A percentile compares a stretch with the other conserved stretches of the same genome.
Conservation (phyloP, 2,113 vertebrate genomes). For the Indri indri region DNA sequence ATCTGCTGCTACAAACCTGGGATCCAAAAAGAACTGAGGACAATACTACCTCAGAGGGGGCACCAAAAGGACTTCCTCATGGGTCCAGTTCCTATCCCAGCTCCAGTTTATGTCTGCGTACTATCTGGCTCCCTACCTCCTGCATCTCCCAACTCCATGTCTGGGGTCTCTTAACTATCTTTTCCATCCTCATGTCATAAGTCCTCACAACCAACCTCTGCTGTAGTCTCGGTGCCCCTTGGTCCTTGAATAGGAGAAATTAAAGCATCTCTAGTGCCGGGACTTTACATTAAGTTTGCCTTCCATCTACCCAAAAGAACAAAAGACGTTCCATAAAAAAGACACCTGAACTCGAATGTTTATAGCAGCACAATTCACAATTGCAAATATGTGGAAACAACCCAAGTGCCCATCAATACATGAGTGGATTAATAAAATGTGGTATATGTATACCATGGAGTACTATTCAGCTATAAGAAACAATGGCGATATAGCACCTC, state of each 20-base stretch:
- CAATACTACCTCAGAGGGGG: fast-evolving
- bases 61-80: neutral
- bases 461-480: no score
- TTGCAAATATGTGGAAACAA: no score
- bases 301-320: no score
- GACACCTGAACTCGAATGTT: no score
- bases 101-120: neutral
- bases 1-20: neutral
- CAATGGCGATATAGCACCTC: no score
- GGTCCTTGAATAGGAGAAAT: neutral
- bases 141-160: neutral
- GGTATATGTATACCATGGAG: no score
- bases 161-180: neutral
- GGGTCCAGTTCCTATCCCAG: neutral
- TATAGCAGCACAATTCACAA: no score
- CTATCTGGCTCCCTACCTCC: fast-evolving
- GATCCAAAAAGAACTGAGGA: neutral
- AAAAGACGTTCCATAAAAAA: no score
- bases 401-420: no score
- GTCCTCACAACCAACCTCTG: neutral
- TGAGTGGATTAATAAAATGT: no score
- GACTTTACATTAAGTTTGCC: neutral
- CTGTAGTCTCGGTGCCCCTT: neutral
- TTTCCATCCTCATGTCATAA: neutral
- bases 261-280: neutral